phyloP scores from a whole-genome alignment of 2,113 vertebrate species.

The Hypanus sabinus region DNA sequence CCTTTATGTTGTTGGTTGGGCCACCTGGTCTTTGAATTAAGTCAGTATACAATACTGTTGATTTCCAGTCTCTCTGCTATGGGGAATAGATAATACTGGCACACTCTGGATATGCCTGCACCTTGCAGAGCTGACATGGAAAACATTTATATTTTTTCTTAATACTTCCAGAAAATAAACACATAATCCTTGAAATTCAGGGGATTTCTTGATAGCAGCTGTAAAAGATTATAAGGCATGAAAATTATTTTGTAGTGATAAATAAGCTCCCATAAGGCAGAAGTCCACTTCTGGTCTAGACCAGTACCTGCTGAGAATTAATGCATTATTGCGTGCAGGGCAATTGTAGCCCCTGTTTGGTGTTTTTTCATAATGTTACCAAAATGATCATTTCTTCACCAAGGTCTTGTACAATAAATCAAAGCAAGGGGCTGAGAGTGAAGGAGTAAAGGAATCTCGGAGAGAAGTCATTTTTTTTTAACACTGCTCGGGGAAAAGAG shows the following conservation, averaged over 20 bases:
- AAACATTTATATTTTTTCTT: not conserved
- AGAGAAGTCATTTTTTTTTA: too few species aligned
- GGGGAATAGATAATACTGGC: not conserved
- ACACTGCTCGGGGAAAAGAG: too few species aligned
- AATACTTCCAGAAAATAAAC: not conserved
- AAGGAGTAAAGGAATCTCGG: too few species aligned
- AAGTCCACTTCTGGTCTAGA: not conserved
- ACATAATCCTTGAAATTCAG: not conserved
- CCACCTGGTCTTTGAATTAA: not conserved
- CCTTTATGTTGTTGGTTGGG: not conserved
- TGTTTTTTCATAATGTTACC: not conserved
- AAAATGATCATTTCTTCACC: not conserved
- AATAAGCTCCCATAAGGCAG: too few species aligned
- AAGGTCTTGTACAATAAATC: not conserved
- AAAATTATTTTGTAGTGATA: not conserved
- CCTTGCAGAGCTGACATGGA: not conserved
- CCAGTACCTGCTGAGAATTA: not conserved
- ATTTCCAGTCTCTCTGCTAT: not conserved
- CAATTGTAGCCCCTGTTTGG: not conserved
- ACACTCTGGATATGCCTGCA: not conserved
- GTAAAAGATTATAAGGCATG: not conserved
- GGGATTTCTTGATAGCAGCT: not conserved
- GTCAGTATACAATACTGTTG: not conserved
- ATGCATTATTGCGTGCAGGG: not conserved
- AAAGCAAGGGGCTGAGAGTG: too few species aligned